Evolutionary conservation across 2,888 invertebrate species (phyloP), one percentile per base, ranked within the genome.

Genomic region (Patella pellucida): DNA sequence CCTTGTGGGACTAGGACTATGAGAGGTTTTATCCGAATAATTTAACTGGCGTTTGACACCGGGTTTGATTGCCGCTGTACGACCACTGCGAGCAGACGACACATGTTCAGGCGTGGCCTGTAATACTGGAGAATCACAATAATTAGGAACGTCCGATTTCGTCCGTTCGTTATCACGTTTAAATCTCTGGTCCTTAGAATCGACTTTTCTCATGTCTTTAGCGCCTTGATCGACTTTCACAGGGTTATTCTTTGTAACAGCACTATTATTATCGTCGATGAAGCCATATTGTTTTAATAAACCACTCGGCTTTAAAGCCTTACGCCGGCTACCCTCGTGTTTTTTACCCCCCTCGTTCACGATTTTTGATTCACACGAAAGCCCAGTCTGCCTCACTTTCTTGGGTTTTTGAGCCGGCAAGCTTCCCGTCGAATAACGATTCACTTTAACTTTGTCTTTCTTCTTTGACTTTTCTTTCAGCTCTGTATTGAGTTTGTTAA

Each of bases 231-330:
- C 23, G 7, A 52, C 5, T 51, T 71, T 51, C 7, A 52, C 71
- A 23, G n/a, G 16, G 15, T 51, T 71, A 71, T 51, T 67, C 16
- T 27, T 54, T n/a, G 74, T 50, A 23, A 52, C 67, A 11, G 71
- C 51, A 23, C 56, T 50, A 74, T 50, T 71, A 16, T 68, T 68
- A 19, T 73, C 73, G 67, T 74, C 74, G 67, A 74, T 74, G 27
- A 70, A 74, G n/a, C 74, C 74, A 51, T 74, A 74, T 52, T 74
- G 74, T 62, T 74, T 74, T 62, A 69, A 67, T 9, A 71, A 74
- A 71, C 69, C 70, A 71, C 70, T 67, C 15, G 56, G 70, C n/a
- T 74, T 74, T 11, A 16, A 15, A 15, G 9, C 41, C 51, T 74
- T 74, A 56, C 71, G 70, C 52, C 51, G 71, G 12, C 70, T 31